Percentiles rank a stretch among this genome's conserved stretches.
phyloP scores from a whole-genome alignment of 2,113 vertebrate species.

The Gallinago media region DNA sequence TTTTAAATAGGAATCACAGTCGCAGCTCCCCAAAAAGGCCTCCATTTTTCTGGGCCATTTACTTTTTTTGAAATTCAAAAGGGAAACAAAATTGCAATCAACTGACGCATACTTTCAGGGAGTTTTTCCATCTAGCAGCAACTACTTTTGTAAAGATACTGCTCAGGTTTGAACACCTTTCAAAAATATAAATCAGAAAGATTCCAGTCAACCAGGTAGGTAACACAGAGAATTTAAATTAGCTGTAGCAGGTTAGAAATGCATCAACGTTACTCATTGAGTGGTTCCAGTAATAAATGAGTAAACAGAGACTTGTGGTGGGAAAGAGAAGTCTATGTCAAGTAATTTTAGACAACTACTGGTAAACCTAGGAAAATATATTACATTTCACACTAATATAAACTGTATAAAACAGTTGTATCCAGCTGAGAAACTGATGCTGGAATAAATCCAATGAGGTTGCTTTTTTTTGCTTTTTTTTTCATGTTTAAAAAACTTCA shows the following conservation, averaged over 20 bases:
- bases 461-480: neutral
- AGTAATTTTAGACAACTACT: neutral
- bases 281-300: neutral
- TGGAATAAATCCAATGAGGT: neutral
- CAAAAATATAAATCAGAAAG: neutral
- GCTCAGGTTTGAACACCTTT: neutral
- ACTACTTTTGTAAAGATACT: neutral
- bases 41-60: neutral
- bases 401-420: neutral
- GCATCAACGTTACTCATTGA: neutral
- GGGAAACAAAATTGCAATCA: neutral
- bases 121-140: neutral
- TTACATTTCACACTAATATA: neutral
- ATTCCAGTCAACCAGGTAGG: neutral
- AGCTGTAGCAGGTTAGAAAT: neutral
- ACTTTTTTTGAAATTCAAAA: neutral
- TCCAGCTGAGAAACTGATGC: neutral
- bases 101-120: neutral
- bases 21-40: rapidly evolving
- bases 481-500: neutral
- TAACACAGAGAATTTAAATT: neutral
- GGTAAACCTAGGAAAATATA: neutral
- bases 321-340: neutral
- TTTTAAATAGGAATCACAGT: neutral
- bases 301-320: neutral